A percentile compares a stretch with the other conserved stretches of the same genome.
Conservation (phyloP, 2,888 invertebrate species). For the Metacarcinus magister region DNA sequence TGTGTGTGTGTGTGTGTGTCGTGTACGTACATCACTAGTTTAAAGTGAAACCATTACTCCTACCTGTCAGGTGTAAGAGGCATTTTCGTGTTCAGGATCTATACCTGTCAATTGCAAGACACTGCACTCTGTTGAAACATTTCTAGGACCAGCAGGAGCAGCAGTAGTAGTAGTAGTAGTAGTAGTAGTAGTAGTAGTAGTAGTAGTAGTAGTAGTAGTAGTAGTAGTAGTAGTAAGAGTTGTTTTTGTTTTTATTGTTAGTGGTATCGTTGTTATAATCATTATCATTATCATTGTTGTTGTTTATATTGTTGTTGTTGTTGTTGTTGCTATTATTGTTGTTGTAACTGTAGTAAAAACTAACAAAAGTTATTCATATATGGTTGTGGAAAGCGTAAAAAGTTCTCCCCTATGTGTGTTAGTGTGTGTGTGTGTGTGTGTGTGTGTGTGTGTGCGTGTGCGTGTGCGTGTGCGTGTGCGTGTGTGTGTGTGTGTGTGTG, state of each 20-base stretch:
- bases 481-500: conserved; percentile 11
- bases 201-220: not conserved
- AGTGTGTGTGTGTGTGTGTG: not conserved
- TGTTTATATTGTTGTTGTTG: not conserved
- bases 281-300: not conserved
- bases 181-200: conserved; percentile 41
- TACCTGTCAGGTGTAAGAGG: not conserved
- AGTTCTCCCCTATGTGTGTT: not conserved
- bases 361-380: not conserved
- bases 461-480: not conserved
- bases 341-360: not conserved
- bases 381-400: not conserved
- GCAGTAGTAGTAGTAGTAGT: not conserved
- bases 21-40: too few relatives aligned
- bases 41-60: not conserved
- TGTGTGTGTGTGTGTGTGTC: not conserved
- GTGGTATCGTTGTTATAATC: not conserved
- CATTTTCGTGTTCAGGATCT: not conserved
- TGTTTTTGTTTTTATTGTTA: not conserved
- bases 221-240: not conserved
- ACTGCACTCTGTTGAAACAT: not conserved
- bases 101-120: not conserved
- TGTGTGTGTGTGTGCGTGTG: conserved; percentile 18
- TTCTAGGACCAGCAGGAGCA: not conserved
- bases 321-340: not conserved